A percentile compares a stretch with the other conserved stretches of the same genome.
These are phyloP conservation scores for Lepus americanus DNA, from an alignment of 2,113 vertebrate genomes.

Conservation along the genomic window DNA sequence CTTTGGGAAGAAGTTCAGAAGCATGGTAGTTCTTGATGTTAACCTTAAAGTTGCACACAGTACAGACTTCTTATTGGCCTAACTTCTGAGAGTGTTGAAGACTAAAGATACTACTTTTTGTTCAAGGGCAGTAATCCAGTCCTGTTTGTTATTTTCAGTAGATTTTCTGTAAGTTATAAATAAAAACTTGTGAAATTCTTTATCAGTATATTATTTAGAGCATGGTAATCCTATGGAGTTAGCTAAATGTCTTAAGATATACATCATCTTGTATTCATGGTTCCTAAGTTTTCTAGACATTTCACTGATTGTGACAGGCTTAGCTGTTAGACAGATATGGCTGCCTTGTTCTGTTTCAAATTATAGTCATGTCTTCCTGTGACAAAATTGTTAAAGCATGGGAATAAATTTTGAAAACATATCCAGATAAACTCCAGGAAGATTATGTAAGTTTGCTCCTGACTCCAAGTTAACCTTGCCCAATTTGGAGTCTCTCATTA, in stretches of 20 bases:
- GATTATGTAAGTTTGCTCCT: constrained; percentile 11
- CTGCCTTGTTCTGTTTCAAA: constrained; percentile 32
- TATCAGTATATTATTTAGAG: not conserved
- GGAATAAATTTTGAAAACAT: not conserved
- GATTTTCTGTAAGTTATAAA: constrained; percentile 40
- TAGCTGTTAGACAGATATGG: constrained; percentile 22
- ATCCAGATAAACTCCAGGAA: constrained; percentile 13
- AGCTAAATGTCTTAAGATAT: constrained; percentile 28
- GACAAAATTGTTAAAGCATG: constrained; percentile 43
- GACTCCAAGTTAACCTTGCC: not conserved
- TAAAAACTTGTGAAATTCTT: constrained; percentile 41
- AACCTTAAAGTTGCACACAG: too few relatives aligned
- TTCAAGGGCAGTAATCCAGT: constrained; percentile 8
- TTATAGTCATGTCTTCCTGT: not conserved
- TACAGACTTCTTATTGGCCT: constrained; percentile 6
- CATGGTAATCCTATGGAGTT: not conserved
- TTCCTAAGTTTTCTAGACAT: constrained; percentile 43
- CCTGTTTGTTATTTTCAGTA: constrained; percentile 31
- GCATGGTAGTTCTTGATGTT: too few relatives aligned
- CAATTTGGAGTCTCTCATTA: constrained; percentile 17
- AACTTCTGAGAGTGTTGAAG: constrained; percentile 18
- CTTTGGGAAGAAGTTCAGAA: too few relatives aligned
- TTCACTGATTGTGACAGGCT: not conserved
- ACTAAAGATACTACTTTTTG: not conserved
- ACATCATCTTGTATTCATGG: not conserved